Conservation (phyloP, 2,888 invertebrate genomes). For the Tinea trinotella region DNA sequence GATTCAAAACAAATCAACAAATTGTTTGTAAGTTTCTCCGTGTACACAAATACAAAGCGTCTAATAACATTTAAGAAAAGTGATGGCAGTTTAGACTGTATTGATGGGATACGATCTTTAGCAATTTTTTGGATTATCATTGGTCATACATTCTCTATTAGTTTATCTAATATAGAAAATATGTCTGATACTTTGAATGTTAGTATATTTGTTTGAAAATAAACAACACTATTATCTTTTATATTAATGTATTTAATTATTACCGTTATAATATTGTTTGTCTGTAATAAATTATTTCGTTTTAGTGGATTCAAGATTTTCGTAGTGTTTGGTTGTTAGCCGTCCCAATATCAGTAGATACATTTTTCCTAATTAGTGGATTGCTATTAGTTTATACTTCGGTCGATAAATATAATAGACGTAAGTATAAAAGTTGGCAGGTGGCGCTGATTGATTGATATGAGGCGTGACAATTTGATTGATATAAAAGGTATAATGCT, state of each 20-base stretch:
- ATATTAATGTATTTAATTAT: too few relatives aligned
- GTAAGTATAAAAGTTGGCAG: too few relatives aligned
- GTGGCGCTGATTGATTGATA: too few relatives aligned
- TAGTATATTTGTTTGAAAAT: slow-evolving; percentile 21
- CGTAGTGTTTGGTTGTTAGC: slow-evolving; percentile 47
- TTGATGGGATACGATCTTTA: slow-evolving; percentile 53
- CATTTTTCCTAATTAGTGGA: slow-evolving; percentile 69
- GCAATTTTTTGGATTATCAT: slow-evolving; percentile 62
- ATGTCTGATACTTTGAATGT: slow-evolving; percentile 29
- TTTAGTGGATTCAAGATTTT: slow-evolving; percentile 39
- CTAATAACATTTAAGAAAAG: slow-evolving; percentile 39
- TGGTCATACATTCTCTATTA: slow-evolving; percentile 45
- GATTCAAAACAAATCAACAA: slow-evolving; percentile 28
- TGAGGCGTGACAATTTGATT: too few relatives aligned
- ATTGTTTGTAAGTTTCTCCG: slow-evolving; percentile 40
- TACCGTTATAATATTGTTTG: too few relatives aligned
- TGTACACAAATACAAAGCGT: slow-evolving; percentile 49
- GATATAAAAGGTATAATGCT: too few relatives aligned
- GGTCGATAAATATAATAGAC: slow-evolving; percentile 39
- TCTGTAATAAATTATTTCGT: too few relatives aligned
- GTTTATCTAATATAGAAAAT: slow-evolving; percentile 35
- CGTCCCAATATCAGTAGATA: slow-evolving; percentile 73
- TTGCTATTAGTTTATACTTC: slow-evolving; percentile 47
- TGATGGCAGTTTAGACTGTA: slow-evolving; percentile 43
- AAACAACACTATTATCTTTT: too few relatives aligned